Conservation (phyloP, 1,140 invertebrate species). For the Berghia stephanieae region DNA sequence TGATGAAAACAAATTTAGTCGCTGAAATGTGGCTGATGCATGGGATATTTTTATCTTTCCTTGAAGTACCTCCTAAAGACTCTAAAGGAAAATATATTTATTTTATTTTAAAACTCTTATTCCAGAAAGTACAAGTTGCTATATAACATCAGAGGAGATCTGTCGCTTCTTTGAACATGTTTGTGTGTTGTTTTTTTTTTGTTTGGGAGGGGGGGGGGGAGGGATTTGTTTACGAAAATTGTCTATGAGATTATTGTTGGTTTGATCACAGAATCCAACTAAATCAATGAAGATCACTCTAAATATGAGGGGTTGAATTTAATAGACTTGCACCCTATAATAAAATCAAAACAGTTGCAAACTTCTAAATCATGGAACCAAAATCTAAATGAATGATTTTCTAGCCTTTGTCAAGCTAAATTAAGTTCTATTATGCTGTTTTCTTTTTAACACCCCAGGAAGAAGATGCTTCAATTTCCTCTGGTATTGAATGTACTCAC, state of each 20-base stretch:
- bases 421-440: background rate
- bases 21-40: too few relatives aligned
- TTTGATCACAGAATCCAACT: background rate
- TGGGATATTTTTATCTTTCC: too few relatives aligned
- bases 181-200: too few relatives aligned
- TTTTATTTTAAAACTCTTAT: too few relatives aligned
- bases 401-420: background rate
- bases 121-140: too few relatives aligned
- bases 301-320: background rate
- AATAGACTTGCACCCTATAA: background rate
- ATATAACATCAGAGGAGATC: too few relatives aligned
- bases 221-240: too few relatives aligned
- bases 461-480: slow-evolving; percentile 49
- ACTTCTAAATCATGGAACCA: background rate
- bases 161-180: too few relatives aligned
- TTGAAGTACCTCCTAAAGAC: too few relatives aligned
- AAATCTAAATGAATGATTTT: background rate
- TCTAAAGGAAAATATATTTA: too few relatives aligned
- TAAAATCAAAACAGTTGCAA: background rate
- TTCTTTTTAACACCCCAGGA: slow-evolving; percentile 42
- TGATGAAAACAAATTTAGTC: too few relatives aligned
- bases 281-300: background rate
- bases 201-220: too few relatives aligned
- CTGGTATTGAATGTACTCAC: slow-evolving; percentile 50
- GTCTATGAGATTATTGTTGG: background rate